phyloP scores from a whole-genome alignment of 2,797 vertebrate genomes.

The Paratrypauchen microcephalus region DNA sequence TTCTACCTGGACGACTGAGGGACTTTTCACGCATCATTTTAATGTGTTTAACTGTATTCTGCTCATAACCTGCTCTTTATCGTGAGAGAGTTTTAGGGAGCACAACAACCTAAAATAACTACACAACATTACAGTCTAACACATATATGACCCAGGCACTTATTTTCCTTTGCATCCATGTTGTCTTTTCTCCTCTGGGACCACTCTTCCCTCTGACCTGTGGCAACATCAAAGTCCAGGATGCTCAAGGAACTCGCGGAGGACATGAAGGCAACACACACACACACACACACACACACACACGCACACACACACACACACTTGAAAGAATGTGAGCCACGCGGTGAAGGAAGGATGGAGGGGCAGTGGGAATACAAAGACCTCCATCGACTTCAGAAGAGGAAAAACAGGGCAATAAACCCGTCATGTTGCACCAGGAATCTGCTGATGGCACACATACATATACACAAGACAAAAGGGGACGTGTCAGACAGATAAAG shows the following conservation, averaged over 20 bases:
- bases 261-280: conserved; percentile 35
- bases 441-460: conserved; percentile 83
- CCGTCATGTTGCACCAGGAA: conserved; percentile 74
- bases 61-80: not conserved
- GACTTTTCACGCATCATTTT: too few species aligned
- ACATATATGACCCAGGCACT: not conserved
- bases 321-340: conserved; percentile 70
- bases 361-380: conserved; percentile 67
- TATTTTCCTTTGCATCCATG: conserved; percentile 33
- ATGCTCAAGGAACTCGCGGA: conserved; percentile 55
- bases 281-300: conserved; percentile 2
- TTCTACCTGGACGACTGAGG: too few species aligned
- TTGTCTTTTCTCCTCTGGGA: conserved; percentile 47
- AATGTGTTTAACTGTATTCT: too few species aligned
- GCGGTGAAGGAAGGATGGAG: conserved; percentile 66
- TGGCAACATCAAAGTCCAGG: conserved; percentile 66
- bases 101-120: not conserved
- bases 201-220: conserved; percentile 47
- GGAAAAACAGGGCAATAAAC: conserved; percentile 76
- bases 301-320: conserved; percentile 19
- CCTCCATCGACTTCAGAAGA: conserved; percentile 60
- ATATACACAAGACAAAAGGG: conserved; percentile 71
- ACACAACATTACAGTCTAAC: conserved; percentile 1
- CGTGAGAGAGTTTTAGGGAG: not conserved
- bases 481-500: conserved; percentile 72